Conservation (phyloP, 2,888 invertebrate genomes). For the Eulithis testata region DNA sequence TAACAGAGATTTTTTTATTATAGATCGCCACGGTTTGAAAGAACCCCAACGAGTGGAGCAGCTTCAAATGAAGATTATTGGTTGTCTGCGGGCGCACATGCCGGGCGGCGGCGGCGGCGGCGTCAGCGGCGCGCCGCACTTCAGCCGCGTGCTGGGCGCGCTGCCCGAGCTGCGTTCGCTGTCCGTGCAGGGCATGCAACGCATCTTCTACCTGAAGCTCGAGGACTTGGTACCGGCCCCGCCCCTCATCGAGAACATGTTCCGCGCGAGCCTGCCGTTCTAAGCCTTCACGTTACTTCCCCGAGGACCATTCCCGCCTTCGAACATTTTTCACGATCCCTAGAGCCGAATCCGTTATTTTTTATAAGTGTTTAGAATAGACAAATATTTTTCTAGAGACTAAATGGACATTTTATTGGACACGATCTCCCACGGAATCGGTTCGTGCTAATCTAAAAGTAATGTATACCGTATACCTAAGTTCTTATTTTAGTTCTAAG, state of each 20-base stretch:
- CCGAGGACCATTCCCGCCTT: slow-evolving; percentile 80
- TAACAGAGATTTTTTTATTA: slow-evolving; percentile 25
- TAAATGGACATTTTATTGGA: slow-evolving; percentile 73
- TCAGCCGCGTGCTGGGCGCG: slow-evolving; percentile 96
- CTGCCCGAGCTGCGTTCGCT: slow-evolving; percentile 96
- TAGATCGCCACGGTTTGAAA: slow-evolving; percentile 96
- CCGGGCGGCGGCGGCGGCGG: slow-evolving; percentile 93
- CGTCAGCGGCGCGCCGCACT: slow-evolving; percentile 94
- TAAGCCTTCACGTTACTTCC: slow-evolving; percentile 74
- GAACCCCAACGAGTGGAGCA: slow-evolving; percentile 97
- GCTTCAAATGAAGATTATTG: slow-evolving; percentile 98
- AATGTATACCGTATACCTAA: slow-evolving; percentile 41
- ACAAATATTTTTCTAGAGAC: slow-evolving; percentile 79
- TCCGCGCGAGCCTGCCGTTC: slow-evolving; percentile 97
- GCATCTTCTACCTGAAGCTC: slow-evolving; percentile 96
- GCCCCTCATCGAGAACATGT: slow-evolving; percentile 97
- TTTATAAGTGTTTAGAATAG: slow-evolving; percentile 79
- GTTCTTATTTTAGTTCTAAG: slow-evolving; percentile 46
- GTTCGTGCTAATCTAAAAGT: slow-evolving; percentile 64
- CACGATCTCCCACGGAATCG: slow-evolving; percentile 81
- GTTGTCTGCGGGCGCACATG: slow-evolving; percentile 97
- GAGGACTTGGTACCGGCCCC: slow-evolving; percentile 97
- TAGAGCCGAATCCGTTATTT: slow-evolving; percentile 79
- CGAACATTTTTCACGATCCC: slow-evolving; percentile 65
- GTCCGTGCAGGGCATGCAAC: slow-evolving; percentile 96